phyloP scores from a whole-genome alignment of 2,888 invertebrate genomes.

The Epistrophella euchroma region DNA sequence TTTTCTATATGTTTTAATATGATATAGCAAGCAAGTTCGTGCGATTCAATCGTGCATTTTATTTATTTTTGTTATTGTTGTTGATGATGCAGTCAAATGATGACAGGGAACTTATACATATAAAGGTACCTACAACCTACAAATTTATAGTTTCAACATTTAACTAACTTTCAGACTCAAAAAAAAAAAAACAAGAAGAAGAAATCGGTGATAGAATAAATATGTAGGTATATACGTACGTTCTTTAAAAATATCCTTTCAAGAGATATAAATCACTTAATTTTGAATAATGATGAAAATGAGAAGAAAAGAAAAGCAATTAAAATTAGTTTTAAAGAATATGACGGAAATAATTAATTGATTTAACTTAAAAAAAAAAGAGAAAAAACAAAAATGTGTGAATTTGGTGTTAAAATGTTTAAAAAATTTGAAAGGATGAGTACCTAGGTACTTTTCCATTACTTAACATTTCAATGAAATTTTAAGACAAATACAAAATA shows the following conservation, averaged over 20 bases:
- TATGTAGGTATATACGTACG: too few relatives aligned
- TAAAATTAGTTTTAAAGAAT: constrained; percentile 15
- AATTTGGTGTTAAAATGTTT: background rate
- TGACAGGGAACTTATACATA: background rate
- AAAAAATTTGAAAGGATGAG: too few relatives aligned
- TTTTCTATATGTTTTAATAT: too few relatives aligned
- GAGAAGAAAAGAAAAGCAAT: background rate
- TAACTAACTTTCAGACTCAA: background rate
- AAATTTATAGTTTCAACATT: background rate
- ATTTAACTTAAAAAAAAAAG: background rate
- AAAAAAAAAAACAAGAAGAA: background rate
- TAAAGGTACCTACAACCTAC: too few relatives aligned
- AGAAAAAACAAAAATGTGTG: background rate
- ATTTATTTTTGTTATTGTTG: background rate
- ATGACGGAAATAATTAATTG: constrained; percentile 11
- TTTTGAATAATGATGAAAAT: constrained; percentile 1
- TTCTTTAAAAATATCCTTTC: background rate
- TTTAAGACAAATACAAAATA: too few relatives aligned
- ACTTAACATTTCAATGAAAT: too few relatives aligned
- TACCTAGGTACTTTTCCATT: too few relatives aligned
- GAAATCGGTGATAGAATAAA: background rate
- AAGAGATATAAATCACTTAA: constrained; percentile 9
- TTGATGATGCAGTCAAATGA: constrained; percentile 16
- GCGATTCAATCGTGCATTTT: too few relatives aligned
- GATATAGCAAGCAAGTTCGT: too few relatives aligned